Conservation (phyloP, 2,113 vertebrate species). For the Bubo bubo region DNA sequence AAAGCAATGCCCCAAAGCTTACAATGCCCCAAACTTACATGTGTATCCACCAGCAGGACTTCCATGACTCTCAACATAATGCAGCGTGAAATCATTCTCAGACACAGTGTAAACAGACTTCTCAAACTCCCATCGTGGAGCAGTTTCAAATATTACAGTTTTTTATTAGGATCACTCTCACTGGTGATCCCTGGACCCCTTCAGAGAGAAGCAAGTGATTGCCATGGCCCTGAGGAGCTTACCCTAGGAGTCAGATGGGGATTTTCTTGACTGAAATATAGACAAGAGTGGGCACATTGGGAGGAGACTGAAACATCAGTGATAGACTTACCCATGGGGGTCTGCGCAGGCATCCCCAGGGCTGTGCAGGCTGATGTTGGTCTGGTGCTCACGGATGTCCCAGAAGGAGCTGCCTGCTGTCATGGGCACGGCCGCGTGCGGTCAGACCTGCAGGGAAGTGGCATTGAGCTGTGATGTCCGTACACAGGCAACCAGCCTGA, state of each 20-base stretch:
- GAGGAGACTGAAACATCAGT: not conserved
- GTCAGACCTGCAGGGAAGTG: not conserved
- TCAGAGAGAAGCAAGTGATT: not conserved
- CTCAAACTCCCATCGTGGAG: not conserved
- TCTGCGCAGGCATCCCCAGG: rapidly evolving
- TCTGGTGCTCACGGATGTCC: not conserved
- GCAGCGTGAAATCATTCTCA: rapidly evolving
- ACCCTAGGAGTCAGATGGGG: not conserved
- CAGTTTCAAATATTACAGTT: not conserved
- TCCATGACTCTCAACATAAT: not conserved
- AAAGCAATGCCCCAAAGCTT: not conserved
- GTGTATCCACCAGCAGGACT: not conserved
- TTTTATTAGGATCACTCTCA: not conserved
- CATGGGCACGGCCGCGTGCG: rapidly evolving
- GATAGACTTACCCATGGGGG: not conserved
- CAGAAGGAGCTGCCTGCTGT: not conserved
- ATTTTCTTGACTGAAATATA: not conserved
- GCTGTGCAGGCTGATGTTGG: not conserved
- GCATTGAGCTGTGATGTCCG: rapidly evolving
- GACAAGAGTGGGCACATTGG: not conserved
- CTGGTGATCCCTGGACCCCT: too few relatives aligned
- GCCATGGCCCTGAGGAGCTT: too few relatives aligned
- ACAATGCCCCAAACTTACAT: not conserved
- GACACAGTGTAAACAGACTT: not conserved
- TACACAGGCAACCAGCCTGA: too few relatives aligned